phyloP scores from a whole-genome alignment of 2,113 vertebrate species.

The Actinemys pallida region DNA sequence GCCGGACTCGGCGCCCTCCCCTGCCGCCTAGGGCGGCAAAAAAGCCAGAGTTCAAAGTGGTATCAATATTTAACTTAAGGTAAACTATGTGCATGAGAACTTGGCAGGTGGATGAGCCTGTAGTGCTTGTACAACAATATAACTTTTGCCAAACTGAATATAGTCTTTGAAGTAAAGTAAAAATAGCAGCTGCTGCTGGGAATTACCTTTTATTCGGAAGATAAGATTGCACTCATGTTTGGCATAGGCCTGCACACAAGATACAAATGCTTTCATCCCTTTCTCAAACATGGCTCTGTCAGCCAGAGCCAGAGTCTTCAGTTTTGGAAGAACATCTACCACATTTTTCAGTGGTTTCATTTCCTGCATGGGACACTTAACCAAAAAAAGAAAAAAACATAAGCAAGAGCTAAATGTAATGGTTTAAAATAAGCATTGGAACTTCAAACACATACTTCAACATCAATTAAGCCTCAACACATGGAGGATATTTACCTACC shows the following conservation, averaged over 20 bases:
- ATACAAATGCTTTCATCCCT: slow-evolving; percentile 94
- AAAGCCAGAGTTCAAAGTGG: not conserved
- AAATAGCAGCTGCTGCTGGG: not conserved
- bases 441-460: not conserved
- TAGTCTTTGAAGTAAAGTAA: not conserved
- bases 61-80: not conserved
- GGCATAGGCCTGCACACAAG: slow-evolving; percentile 90
- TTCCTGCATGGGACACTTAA: slow-evolving; percentile 92
- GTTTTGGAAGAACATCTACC: slow-evolving; percentile 88
- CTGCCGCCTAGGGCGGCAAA: too few species aligned
- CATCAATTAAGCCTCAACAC: not conserved
- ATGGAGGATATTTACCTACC: not conserved
- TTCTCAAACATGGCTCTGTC: slow-evolving; percentile 94
- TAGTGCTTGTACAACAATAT: not conserved
- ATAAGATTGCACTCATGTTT: slow-evolving; percentile 97
- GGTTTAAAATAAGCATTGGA: not conserved
- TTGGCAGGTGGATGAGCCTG: rapidly evolving
- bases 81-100: not conserved
- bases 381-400: not conserved
- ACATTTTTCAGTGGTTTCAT: slow-evolving; percentile 79
- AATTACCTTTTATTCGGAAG: slow-evolving; percentile 93
- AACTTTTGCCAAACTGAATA: not conserved
- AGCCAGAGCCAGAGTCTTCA: slow-evolving; percentile 84
- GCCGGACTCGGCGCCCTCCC: too few species aligned
- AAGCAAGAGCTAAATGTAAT: not conserved